A percentile compares a stretch with the other conserved stretches of the same genome.
These are phyloP conservation scores for Xanthorhoe designata DNA, from an alignment of 2,888 invertebrate species.

Conservation along the genomic window DNA sequence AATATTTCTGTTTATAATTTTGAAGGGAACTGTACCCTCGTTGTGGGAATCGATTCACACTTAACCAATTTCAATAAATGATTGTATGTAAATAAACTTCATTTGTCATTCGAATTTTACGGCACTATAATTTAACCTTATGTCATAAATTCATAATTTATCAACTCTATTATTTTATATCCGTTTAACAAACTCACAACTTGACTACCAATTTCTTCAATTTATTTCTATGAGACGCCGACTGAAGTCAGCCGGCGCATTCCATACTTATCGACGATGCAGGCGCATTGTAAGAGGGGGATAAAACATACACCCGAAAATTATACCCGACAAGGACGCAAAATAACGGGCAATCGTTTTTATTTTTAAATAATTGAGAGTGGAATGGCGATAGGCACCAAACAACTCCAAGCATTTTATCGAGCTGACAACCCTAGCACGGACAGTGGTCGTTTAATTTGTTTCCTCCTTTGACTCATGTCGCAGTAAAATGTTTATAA, in stretches of 20 bases:
- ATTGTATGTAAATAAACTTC: not conserved
- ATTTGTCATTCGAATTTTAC: not conserved
- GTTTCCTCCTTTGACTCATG: constrained; percentile 62
- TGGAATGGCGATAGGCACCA: constrained; percentile 82
- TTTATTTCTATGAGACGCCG: constrained; percentile 82
- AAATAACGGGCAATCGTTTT: constrained; percentile 72
- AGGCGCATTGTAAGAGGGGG: constrained; percentile 69
- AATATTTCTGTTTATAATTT: not conserved
- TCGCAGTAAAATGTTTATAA: constrained; percentile 25
- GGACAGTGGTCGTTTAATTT: constrained; percentile 77
- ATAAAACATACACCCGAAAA: constrained; percentile 58
- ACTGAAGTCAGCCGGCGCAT: constrained; percentile 84
- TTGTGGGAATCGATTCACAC: not conserved
- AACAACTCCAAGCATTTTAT: constrained; percentile 79
- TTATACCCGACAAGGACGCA: constrained; percentile 68
- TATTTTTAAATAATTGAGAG: constrained; percentile 76
- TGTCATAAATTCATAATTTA: constrained; percentile 5
- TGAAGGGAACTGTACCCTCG: not conserved
- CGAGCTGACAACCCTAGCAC: constrained; percentile 76
- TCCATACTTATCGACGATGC: constrained; percentile 80
- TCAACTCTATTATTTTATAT: constrained; percentile 13
- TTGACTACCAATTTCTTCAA: constrained; percentile 80
- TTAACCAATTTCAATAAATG: not conserved
- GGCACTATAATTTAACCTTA: not conserved
- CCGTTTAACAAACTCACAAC: constrained; percentile 70